Evolutionary conservation across 1,140 invertebrate genomes (phyloP).

Genomic region (Hyles euphorbiae): DNA sequence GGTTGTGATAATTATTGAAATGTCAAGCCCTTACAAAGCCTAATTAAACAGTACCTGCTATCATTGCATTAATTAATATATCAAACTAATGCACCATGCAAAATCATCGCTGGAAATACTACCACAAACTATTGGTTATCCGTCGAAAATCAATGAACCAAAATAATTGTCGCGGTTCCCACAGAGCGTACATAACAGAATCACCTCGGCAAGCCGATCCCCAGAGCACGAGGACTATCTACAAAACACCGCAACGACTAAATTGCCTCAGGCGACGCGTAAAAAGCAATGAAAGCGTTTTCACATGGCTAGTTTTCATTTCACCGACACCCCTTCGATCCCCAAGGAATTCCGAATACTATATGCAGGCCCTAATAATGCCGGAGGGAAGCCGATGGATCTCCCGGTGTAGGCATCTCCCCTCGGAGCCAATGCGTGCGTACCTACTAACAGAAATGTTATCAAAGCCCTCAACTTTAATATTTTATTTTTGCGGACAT

Average conservation of each 20-base stretch:
- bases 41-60: too few relatives aligned
- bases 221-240: conserved; percentile 23
- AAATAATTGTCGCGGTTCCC: conserved; percentile 23
- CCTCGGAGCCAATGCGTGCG: neutral
- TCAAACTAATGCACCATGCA: neutral
- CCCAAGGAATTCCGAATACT: conserved; percentile 65
- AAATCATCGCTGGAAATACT: neutral
- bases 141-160: conserved; percentile 40
- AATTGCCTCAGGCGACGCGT: conserved; percentile 63
- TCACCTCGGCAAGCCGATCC: conserved; percentile 19
- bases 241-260: conserved; percentile 58
- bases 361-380: conserved; percentile 61
- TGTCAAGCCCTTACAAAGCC: too few relatives aligned
- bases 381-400: conserved; percentile 34
- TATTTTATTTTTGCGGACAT: conserved; percentile 22
- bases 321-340: conserved; percentile 53
- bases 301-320: conserved; percentile 67
- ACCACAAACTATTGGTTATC: conserved; percentile 21
- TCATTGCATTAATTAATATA: neutral
- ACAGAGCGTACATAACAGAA: conserved; percentile 38
- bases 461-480: conserved; percentile 23
- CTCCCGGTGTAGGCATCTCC: conserved; percentile 24
- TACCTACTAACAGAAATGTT: conserved; percentile 14
- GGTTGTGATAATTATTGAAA: too few relatives aligned
- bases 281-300: conserved; percentile 69